Evolutionary conservation across 2,888 invertebrate species (phyloP).

Genomic region (Cataglyphis albicans): DNA sequence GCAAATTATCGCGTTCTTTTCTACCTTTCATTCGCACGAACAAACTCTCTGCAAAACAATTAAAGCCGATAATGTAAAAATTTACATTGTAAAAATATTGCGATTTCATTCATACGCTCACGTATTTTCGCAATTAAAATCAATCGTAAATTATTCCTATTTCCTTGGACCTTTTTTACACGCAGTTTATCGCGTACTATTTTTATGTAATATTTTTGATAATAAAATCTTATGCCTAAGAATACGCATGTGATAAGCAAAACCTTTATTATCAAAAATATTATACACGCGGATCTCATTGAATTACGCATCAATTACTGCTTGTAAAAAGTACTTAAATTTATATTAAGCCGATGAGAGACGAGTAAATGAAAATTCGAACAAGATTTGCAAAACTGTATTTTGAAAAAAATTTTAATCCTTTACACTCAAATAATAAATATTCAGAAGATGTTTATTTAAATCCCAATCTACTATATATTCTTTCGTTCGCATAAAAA

Average conservation of each 20-base stretch:
- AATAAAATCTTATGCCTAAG: background rate
- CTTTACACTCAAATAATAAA: background rate
- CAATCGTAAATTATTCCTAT: constrained; percentile 13
- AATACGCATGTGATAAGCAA: constrained; percentile 1
- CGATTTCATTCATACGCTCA: constrained; percentile 7
- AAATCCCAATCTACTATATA: constrained; percentile 9
- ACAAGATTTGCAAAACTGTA: background rate
- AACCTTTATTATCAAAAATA: constrained; percentile 27
- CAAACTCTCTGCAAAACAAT: background rate
- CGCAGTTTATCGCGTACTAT: constrained; percentile 10
- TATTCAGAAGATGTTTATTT: background rate
- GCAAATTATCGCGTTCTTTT: background rate
- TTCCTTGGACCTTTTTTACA: constrained; percentile 2
- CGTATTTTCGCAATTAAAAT: constrained; percentile 25
- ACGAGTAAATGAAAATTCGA: background rate
- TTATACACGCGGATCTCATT: constrained; percentile 38
- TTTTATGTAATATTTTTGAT: no score
- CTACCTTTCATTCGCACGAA: background rate
- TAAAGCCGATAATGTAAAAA: constrained; percentile 17
- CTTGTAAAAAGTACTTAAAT: constrained; percentile 23
- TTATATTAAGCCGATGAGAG: background rate
- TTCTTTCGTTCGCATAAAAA: background rate
- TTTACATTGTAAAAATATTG: constrained; percentile 5
- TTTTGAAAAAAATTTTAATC: constrained; percentile 10
- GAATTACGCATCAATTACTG: constrained; percentile 27